Evolutionary conservation across 2,888 invertebrate genomes (phyloP), one percentile per base, ranked within the genome.

Genomic region (Drosophila affinis): DNA sequence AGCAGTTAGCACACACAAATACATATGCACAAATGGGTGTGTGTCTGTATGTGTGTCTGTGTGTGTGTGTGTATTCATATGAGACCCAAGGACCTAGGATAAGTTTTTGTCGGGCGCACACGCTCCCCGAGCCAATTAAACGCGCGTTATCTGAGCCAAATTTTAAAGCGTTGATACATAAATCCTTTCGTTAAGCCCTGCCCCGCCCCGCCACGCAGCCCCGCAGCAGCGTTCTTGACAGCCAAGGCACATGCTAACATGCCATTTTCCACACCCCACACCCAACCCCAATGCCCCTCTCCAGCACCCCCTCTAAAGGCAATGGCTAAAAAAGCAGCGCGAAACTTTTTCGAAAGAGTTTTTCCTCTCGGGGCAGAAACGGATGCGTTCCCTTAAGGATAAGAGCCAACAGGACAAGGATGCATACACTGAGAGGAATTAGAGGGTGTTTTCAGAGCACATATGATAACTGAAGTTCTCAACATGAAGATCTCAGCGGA

Each of bases 111-210:
- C 58, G 71, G 59, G 44, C 58, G 21, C 71, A 83, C 83, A 76
- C 81, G 78, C 76, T 72, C 81, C 65, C 73, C 46, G 61, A 75
- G 81, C 89, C 88, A 90, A 90, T 90, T 90, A 90, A 90, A 90
- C 81, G 87, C 83, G 81, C 90, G 90, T 90, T 90, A 90, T 90
- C 90, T 90, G 83, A 71, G 68, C 79, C 82, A 88, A 89, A 89
- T 86, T 90, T 90, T 90, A 90, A 90, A 90, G 90, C 90, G 90
- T 90, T 90, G 89, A 90, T 90, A 89, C 90, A 90, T 90, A 90
- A 90, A 90, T 90, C 90, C 90, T 90, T 82, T 75, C 77, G 85
- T 83, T 87, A 85, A 87, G 81, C 79, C 81, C 21, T 3, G 0
- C 21, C 21, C 21, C 21, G 0, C 21, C 21, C 80, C 83, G 76